Evolutionary conservation across 2,797 vertebrate species (phyloP).

Genomic region (Xiphorhynchus erythropygius): DNA sequence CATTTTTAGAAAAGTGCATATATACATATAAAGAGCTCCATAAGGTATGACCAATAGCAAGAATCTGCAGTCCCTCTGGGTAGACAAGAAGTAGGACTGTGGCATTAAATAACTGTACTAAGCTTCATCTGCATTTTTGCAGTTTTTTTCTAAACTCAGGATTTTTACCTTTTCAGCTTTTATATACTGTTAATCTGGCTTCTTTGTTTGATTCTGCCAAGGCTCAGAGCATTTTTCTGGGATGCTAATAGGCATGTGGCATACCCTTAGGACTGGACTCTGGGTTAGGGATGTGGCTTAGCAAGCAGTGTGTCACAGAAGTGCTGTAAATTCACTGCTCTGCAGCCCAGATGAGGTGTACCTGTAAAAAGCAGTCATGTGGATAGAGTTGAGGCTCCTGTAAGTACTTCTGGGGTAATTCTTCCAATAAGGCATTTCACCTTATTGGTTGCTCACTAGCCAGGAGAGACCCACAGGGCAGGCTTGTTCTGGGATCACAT

Average conservation of each 20-base stretch:
- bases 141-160: neutral
- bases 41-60: neutral
- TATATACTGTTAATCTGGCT: neutral
- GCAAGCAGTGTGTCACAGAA: neutral
- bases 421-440: neutral
- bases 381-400: neutral
- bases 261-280: neutral
- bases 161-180: neutral
- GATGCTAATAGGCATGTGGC: neutral
- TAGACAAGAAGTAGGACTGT: neutral
- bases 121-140: neutral
- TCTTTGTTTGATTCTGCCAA: neutral
- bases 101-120: neutral
- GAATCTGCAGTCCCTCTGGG: neutral
- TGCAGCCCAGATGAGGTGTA: neutral
- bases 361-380: neutral
- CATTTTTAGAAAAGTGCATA: neutral
- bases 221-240: neutral
- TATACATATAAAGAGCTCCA: neutral
- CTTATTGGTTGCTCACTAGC: rapidly evolving
- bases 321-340: neutral
- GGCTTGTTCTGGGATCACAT: rapidly evolving
- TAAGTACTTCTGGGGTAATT: neutral
- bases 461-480: neutral
- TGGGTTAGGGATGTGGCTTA: neutral